Conservation (phyloP, 2,888 invertebrate species). For the Stenichneumon culpator region DNA sequence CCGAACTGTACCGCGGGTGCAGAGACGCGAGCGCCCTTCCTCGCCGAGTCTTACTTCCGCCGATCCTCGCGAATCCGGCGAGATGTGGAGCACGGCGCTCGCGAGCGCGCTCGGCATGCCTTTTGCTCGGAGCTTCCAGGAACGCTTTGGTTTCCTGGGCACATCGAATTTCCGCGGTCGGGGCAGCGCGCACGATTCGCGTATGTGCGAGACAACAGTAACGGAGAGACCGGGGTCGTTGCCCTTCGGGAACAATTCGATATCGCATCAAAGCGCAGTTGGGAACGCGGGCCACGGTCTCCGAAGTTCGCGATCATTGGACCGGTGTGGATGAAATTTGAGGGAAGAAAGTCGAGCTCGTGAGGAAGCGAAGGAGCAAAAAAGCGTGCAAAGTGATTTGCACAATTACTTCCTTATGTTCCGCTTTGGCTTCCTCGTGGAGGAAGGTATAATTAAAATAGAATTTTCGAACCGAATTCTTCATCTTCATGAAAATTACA, state of each 20-base stretch:
- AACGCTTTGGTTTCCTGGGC: slow-evolving; percentile 47
- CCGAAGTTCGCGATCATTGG: background rate
- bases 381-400: too few relatives aligned
- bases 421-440: too few relatives aligned
- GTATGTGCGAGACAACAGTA: background rate
- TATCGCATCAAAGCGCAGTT: slow-evolving; percentile 11
- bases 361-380: background rate
- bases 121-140: slow-evolving; percentile 16
- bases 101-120: slow-evolving; percentile 18
- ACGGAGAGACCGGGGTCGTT: background rate
- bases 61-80: slow-evolving; percentile 39
- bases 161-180: slow-evolving; percentile 1
- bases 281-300: background rate
- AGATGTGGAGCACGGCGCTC: slow-evolving; percentile 23
- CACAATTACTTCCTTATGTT: too few relatives aligned
- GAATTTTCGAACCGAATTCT: too few relatives aligned
- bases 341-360: background rate
- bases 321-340: background rate
- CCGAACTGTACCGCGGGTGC: slow-evolving; percentile 7
- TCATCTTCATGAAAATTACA: too few relatives aligned
- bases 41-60: slow-evolving; percentile 51
- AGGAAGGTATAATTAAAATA: too few relatives aligned
- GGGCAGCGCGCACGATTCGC: background rate
- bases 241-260: slow-evolving; percentile 40
- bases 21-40: slow-evolving; percentile 29